Conservation (phyloP, 1,140 invertebrate genomes). For the Drosophila rufa region DNA sequence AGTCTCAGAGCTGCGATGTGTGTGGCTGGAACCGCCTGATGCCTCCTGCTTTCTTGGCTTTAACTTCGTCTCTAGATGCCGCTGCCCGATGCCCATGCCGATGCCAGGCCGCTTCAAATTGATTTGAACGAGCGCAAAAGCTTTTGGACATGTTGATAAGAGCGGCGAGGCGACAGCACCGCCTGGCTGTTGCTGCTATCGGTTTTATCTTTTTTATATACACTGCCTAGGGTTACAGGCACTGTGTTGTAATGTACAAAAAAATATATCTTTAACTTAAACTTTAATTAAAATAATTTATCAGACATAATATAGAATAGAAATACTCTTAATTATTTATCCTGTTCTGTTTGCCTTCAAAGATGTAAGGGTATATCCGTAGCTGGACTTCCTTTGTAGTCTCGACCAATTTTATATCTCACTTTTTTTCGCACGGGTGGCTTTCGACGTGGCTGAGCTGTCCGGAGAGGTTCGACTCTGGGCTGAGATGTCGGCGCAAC, state of each 20-base stretch:
- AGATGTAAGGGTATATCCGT: not conserved
- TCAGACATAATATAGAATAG: too few species aligned
- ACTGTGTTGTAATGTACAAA: too few species aligned
- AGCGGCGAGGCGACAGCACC: conserved; percentile 53
- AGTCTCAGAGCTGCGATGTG: conserved; percentile 29
- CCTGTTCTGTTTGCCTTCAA: not conserved
- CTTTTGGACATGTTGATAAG: conserved; percentile 77
- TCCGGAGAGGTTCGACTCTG: conserved; percentile 28
- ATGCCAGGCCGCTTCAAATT: conserved; percentile 70
- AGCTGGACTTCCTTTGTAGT: not conserved
- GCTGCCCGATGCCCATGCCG: conserved; percentile 38
- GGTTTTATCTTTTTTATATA: conserved; percentile 16
- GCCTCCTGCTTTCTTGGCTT: conserved; percentile 4
- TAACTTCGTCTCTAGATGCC: not conserved
- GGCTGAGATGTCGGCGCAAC: conserved; percentile 53
- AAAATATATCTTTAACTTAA: too few species aligned
- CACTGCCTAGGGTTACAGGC: not conserved
- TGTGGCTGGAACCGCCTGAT: conserved; percentile 34
- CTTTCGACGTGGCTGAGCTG: conserved; percentile 49
- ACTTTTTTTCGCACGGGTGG: conserved; percentile 61
- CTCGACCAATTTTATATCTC: conserved; percentile 11
- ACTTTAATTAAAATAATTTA: too few species aligned
- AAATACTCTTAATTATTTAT: too few species aligned
- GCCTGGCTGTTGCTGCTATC: conserved; percentile 3
- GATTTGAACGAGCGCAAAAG: conserved; percentile 75